Percentiles rank a stretch among this genome's conserved stretches.
Conservation (phyloP, 2,888 invertebrate genomes). For the Apodemia zela region DNA sequence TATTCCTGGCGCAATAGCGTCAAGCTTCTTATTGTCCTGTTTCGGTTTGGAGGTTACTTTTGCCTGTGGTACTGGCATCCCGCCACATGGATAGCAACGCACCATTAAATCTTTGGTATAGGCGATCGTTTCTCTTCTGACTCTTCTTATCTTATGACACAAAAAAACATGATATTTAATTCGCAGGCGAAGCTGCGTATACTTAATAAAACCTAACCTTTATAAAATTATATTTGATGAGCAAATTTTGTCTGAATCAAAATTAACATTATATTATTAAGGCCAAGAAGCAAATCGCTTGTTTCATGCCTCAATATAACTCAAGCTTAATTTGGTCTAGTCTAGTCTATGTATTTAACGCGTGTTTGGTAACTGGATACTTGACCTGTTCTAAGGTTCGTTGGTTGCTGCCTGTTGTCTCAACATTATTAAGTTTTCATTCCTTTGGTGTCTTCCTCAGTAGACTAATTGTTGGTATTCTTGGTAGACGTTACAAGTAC, state of each 20-base stretch:
- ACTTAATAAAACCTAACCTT: too few relatives aligned
- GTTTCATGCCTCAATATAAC: slow-evolving; percentile 34
- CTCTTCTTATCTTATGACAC: too few relatives aligned
- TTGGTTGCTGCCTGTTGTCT: neutral
- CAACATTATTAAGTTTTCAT: slow-evolving; percentile 10
- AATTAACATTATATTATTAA: neutral
- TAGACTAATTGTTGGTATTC: neutral
- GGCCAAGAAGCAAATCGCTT: slow-evolving; percentile 26
- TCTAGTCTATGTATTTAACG: slow-evolving; percentile 45
- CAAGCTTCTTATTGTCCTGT: too few relatives aligned
- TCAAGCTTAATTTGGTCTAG: slow-evolving; percentile 46
- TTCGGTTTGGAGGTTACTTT: too few relatives aligned
- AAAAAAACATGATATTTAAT: too few relatives aligned
- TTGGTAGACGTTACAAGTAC: neutral
- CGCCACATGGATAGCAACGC: too few relatives aligned
- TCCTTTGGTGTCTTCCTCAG: neutral
- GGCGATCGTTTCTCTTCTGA: too few relatives aligned
- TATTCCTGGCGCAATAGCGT: too few relatives aligned
- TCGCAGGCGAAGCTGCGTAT: too few relatives aligned
- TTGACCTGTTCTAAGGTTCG: slow-evolving; percentile 8
- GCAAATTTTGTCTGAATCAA: neutral
- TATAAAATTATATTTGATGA: too few relatives aligned
- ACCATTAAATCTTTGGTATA: too few relatives aligned
- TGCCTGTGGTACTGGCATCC: too few relatives aligned
- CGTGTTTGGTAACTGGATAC: slow-evolving; percentile 42